Conservation (phyloP, 2,888 invertebrate species). For the Cryptocheilus praepositus region DNA sequence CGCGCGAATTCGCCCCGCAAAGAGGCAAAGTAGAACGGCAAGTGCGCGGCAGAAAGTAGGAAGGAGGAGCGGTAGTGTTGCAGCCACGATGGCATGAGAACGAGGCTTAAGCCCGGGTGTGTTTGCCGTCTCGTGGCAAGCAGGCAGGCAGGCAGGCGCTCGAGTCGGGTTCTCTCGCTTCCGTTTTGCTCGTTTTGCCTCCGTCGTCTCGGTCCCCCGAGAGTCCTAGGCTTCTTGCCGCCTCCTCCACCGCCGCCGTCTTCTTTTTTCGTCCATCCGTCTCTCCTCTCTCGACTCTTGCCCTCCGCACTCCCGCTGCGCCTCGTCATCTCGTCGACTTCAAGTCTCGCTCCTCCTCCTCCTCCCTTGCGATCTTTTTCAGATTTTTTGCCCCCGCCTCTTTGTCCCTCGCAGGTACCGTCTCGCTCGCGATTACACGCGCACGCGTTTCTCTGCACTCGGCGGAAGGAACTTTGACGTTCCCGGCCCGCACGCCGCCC, state of each 20-base stretch:
- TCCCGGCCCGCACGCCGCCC: constrained; percentile 14
- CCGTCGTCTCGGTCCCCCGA: constrained; percentile 28
- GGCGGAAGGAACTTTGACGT: constrained; percentile 41
- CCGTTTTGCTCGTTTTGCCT: constrained; percentile 43
- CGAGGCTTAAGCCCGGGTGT: constrained; percentile 37
- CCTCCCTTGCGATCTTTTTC: constrained; percentile 1
- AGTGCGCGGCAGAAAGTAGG: background rate
- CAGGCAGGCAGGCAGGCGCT: constrained; percentile 30
- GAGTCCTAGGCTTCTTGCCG: constrained; percentile 39
- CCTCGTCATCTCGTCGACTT: constrained; percentile 24
- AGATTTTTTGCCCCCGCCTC: constrained; percentile 25
- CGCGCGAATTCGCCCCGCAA: too few species aligned
- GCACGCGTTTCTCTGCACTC: constrained; percentile 19
- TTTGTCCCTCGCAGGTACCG: constrained; percentile 8
- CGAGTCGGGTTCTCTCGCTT: constrained; percentile 34
- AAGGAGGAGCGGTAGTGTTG: constrained; percentile 16
- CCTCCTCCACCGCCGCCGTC: constrained; percentile 19
- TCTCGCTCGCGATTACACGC: too few species aligned
- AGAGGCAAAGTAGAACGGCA: too few species aligned
- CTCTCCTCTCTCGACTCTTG: constrained; percentile 30
- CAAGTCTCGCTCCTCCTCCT: constrained; percentile 5
- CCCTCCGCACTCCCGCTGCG: constrained; percentile 18
- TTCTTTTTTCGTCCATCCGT: constrained; percentile 18
- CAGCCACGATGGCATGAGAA: constrained; percentile 33
- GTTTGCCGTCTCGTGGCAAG: constrained; percentile 47